phyloP scores from a whole-genome alignment of 2,888 invertebrate species.

The Drosophila sordidapex region DNA sequence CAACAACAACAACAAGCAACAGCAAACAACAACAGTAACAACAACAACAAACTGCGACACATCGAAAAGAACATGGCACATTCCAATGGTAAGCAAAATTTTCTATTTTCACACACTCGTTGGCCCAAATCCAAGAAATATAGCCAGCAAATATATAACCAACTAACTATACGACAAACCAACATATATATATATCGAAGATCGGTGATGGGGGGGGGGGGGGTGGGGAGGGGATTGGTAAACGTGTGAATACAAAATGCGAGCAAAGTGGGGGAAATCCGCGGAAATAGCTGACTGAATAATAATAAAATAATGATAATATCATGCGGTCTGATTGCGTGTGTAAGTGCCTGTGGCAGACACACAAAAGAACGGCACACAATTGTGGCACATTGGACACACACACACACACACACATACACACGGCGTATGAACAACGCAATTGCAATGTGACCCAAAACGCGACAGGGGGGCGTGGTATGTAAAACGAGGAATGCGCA shows the following conservation, averaged over 20 bases:
- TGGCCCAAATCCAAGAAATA: constrained; percentile 80
- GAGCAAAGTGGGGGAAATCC: constrained; percentile 59
- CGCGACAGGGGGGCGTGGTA: background rate
- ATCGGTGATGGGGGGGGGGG: background rate
- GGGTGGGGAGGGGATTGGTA: background rate
- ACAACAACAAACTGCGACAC: constrained; percentile 42
- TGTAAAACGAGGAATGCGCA: background rate
- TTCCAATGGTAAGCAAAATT: constrained; percentile 74
- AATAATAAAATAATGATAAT: constrained; percentile 48
- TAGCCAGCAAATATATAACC: constrained; percentile 54
- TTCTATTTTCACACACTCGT: constrained; percentile 81
- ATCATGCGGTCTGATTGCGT: constrained; percentile 41
- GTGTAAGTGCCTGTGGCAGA: constrained; percentile 24
- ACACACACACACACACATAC: constrained; percentile 9
- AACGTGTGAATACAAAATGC: constrained; percentile 33
- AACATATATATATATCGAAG: constrained; percentile 4
- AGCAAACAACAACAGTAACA: constrained; percentile 8
- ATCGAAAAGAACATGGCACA: constrained; percentile 69
- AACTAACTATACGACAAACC: constrained; percentile 54
- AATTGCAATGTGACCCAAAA: constrained; percentile 38
- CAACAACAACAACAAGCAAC: constrained; percentile 7
- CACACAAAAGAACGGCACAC: constrained; percentile 11
- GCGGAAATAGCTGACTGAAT: constrained; percentile 49
- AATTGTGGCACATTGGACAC: constrained; percentile 38
- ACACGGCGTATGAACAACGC: constrained; percentile 62